These are phyloP conservation scores for Hemitrygon akajei DNA, from an alignment of 2,797 vertebrate species.

Conservation along the genomic window DNA sequence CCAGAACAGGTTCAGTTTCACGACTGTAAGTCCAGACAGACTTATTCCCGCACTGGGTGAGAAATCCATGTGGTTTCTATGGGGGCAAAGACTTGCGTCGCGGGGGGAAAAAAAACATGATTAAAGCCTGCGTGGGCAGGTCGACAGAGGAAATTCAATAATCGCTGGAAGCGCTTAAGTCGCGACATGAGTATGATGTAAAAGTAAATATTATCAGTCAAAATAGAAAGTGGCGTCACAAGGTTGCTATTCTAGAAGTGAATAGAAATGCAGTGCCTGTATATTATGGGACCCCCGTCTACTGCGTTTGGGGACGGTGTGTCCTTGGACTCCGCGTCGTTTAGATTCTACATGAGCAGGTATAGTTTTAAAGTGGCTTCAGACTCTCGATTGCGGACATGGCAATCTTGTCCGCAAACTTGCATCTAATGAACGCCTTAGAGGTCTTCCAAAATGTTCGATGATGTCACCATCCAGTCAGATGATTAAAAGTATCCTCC, in stretches of 20 bases:
- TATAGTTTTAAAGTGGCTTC: too few relatives aligned
- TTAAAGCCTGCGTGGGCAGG: not conserved
- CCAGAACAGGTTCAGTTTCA: not conserved
- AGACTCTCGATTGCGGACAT: not conserved
- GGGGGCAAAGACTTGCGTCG: not conserved
- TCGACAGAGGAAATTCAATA: not conserved
- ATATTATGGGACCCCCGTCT: not conserved
- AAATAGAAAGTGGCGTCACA: not conserved
- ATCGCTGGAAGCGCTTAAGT: not conserved
- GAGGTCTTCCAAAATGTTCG: not conserved
- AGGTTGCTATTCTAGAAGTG: too few relatives aligned
- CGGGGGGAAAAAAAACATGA: not conserved
- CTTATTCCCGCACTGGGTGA: not conserved
- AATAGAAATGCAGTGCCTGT: not conserved
- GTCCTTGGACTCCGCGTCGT: not conserved
- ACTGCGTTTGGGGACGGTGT: not conserved
- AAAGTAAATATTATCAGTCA: not conserved
- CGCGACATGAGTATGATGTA: not conserved
- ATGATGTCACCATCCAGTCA: not conserved
- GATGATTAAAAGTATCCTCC: not conserved
- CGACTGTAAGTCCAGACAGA: not conserved
- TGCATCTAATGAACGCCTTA: not conserved
- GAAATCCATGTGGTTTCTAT: not conserved
- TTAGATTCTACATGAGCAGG: not conserved
- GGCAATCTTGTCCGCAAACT: too few relatives aligned